Conservation (phyloP, 92 coral and sea anemone species). For the Virgularia gustaviana region DNA sequence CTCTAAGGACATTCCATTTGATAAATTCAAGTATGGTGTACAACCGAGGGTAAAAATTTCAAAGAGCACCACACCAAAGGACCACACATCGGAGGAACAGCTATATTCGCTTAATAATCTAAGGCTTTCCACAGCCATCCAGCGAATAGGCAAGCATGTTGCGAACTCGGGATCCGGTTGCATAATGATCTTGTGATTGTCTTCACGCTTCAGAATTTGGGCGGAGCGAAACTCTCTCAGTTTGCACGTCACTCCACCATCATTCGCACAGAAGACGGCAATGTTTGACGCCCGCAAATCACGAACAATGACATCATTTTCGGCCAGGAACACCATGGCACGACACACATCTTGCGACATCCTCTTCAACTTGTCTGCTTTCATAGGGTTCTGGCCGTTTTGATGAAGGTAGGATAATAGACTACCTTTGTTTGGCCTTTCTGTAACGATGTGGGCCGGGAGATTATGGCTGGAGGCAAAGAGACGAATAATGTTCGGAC, state of each 20-base stretch:
- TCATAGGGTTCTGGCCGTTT: neutral
- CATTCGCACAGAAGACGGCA: neutral
- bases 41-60: constrained; percentile 22
- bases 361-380: neutral
- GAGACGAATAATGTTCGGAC: constrained; percentile 12
- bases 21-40: constrained; percentile 9
- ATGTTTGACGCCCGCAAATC: constrained; percentile 7
- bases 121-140: constrained; percentile 23
- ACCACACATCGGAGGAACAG: constrained; percentile 17
- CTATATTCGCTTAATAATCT: constrained; percentile 18
- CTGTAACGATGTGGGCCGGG: constrained; percentile 11
- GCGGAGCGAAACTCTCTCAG: constrained; percentile 25
- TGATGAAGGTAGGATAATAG: constrained; percentile 1
- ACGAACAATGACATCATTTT: constrained; percentile 4
- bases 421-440: constrained; percentile 1
- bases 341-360: constrained; percentile 7
- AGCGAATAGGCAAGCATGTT: too few relatives aligned
- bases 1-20: constrained; percentile 14
- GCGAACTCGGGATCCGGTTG: too few relatives aligned
- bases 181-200: too few relatives aligned
- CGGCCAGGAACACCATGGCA: constrained; percentile 13
- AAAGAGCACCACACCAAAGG: constrained; percentile 22
- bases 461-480: constrained; percentile 5
- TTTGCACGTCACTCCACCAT: neutral
- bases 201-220: too few relatives aligned